Evolutionary conservation across 2,113 vertebrate genomes (phyloP).

Genomic region (Caloenas nicobarica): DNA sequence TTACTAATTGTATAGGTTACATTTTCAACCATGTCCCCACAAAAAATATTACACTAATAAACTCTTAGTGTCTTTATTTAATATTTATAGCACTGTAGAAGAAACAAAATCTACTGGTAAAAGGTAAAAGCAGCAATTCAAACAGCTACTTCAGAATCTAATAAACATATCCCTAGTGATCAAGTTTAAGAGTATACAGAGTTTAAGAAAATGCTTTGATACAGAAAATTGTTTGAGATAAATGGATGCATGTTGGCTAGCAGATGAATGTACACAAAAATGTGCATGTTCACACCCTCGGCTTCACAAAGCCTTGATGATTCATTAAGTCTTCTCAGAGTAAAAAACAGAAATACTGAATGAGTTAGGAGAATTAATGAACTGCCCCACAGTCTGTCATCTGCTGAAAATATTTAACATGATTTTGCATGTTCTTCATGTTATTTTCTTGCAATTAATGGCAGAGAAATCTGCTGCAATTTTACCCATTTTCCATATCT

Average conservation of each 20-base stretch:
- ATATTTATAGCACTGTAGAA: background rate
- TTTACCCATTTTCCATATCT: background rate
- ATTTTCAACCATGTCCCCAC: background rate
- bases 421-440: background rate
- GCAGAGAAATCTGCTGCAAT: background rate
- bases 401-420: constrained; percentile 20
- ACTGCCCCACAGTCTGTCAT: background rate
- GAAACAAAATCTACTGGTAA: background rate
- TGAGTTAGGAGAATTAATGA: constrained; percentile 27
- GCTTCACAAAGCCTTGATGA: background rate
- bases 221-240: background rate
- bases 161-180: constrained; percentile 21
- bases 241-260: background rate
- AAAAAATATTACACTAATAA: constrained; percentile 32
- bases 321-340: background rate
- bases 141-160: constrained; percentile 3
- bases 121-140: constrained; percentile 33
- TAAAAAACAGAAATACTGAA: background rate
- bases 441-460: constrained; percentile 44
- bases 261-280: background rate
- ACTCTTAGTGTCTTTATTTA: constrained; percentile 39
- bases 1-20: constrained; percentile 36
- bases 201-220: constrained; percentile 36
- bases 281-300: background rate
- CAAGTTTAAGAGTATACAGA: background rate